Conservation (phyloP, 2,113 vertebrate species). For the Cygnus buccinator region DNA sequence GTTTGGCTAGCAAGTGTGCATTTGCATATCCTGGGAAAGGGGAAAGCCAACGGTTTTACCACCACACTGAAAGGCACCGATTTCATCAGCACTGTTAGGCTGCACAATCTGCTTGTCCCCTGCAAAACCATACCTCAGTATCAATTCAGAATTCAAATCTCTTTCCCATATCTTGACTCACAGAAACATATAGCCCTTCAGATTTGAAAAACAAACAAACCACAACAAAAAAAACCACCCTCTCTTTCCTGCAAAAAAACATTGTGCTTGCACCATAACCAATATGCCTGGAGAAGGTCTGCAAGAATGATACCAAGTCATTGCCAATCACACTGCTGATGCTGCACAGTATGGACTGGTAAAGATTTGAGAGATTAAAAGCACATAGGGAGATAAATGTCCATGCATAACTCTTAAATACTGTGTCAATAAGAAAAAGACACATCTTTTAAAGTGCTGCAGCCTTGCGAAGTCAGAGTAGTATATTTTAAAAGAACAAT, state of each 20-base stretch:
- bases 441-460: neutral
- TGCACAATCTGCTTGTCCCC: neutral
- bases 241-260: neutral
- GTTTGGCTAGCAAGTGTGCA: rapidly evolving
- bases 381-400: neutral
- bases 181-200: neutral
- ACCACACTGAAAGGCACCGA: neutral
- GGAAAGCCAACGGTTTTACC: neutral
- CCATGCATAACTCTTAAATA: neutral
- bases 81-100: neutral
- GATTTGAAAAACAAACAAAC: neutral
- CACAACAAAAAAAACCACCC: neutral
- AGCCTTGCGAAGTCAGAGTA: neutral
- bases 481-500: neutral
- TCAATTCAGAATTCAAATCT: neutral
- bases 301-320: neutral
- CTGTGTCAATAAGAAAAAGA: neutral
- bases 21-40: neutral
- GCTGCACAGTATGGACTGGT: neutral
- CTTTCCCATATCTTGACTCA: neutral
- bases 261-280: rapidly evolving
- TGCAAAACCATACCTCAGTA: neutral
- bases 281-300: neutral
- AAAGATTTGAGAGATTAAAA: neutral
- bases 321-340: neutral